These are phyloP conservation scores for Hypselothyrea guttata DNA, from an alignment of 2,888 invertebrate species.

Conservation along the genomic window DNA sequence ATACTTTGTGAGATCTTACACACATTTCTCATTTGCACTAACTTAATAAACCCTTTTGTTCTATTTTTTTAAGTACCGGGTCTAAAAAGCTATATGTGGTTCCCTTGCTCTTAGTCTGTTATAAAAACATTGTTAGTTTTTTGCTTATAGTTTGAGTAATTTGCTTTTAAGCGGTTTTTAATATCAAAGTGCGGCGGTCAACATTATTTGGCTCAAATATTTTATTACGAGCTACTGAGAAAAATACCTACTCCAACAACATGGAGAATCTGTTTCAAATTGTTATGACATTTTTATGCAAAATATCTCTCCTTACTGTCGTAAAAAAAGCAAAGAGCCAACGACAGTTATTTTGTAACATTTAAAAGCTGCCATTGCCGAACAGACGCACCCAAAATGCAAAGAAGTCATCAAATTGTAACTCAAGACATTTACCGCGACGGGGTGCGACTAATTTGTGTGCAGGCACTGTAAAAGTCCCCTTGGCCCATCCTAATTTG, in stretches of 20 bases:
- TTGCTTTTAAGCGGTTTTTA: constrained; percentile 68
- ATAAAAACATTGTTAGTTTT: constrained; percentile 48
- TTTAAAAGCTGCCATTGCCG: constrained; percentile 66
- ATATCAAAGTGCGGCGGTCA: constrained; percentile 58
- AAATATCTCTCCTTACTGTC: constrained; percentile 47
- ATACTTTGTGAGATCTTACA: too few species aligned
- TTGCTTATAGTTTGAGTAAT: constrained; percentile 58
- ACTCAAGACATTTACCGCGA: constrained; percentile 63
- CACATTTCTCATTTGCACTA: too few species aligned
- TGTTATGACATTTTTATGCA: constrained; percentile 72
- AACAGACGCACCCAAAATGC: constrained; percentile 47
- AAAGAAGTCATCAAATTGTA: constrained; percentile 76
- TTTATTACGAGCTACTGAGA: constrained; percentile 31
- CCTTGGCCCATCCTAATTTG: constrained; percentile 49
- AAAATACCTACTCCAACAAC: constrained; percentile 41
- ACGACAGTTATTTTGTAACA: constrained; percentile 44
- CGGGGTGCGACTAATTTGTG: constrained; percentile 67
- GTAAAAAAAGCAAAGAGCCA: constrained; percentile 22
- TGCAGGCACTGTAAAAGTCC: constrained; percentile 38
- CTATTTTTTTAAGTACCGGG: too few species aligned
- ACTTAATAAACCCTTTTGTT: too few species aligned
- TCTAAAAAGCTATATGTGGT: too few species aligned
- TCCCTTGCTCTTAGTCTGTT: too few species aligned
- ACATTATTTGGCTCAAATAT: constrained; percentile 45
- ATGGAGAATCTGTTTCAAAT: constrained; percentile 69